Evolutionary conservation across 2,888 invertebrate genomes (phyloP).

Genomic region (Drosophila phalerata): DNA sequence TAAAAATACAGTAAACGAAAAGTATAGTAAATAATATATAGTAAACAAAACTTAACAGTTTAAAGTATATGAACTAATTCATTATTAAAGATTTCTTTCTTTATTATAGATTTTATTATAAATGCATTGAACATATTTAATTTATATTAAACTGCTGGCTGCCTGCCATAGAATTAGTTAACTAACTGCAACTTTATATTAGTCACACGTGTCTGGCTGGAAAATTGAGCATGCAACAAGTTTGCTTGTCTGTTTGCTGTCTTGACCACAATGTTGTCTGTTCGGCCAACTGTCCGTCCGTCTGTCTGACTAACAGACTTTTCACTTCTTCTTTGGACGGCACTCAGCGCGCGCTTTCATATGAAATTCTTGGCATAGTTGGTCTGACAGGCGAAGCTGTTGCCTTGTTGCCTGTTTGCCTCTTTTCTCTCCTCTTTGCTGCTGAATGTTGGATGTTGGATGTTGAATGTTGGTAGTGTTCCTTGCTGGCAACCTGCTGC

Average conservation of each 20-base stretch:
- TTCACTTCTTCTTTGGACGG: slow-evolving; percentile 55
- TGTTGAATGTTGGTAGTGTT: slow-evolving; percentile 19
- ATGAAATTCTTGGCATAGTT: slow-evolving; percentile 76
- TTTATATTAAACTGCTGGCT: slow-evolving; percentile 10
- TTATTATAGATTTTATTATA: neutral
- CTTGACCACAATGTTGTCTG: slow-evolving; percentile 38
- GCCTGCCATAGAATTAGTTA: slow-evolving; percentile 35
- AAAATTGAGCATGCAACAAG: slow-evolving; percentile 54
- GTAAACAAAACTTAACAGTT: neutral
- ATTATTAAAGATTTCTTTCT: neutral
- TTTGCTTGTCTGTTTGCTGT: too few species aligned
- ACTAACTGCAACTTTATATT: slow-evolving; percentile 48
- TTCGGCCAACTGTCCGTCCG: slow-evolving; percentile 1
- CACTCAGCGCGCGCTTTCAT: slow-evolving; percentile 57
- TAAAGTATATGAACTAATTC: neutral
- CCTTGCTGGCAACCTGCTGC: slow-evolving; percentile 31
- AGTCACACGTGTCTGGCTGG: slow-evolving; percentile 61
- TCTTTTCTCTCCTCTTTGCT: neutral
- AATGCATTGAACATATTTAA: slow-evolving; percentile 7
- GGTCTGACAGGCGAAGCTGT: slow-evolving; percentile 63
- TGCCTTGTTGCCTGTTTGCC: slow-evolving; percentile 10
- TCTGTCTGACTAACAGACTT: slow-evolving; percentile 56
- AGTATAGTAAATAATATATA: neutral
- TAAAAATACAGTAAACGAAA: too few species aligned
- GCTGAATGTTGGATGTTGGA: neutral